phyloP scores from a whole-genome alignment of 2,113 vertebrate species.

The Rafetus swinhoei region DNA sequence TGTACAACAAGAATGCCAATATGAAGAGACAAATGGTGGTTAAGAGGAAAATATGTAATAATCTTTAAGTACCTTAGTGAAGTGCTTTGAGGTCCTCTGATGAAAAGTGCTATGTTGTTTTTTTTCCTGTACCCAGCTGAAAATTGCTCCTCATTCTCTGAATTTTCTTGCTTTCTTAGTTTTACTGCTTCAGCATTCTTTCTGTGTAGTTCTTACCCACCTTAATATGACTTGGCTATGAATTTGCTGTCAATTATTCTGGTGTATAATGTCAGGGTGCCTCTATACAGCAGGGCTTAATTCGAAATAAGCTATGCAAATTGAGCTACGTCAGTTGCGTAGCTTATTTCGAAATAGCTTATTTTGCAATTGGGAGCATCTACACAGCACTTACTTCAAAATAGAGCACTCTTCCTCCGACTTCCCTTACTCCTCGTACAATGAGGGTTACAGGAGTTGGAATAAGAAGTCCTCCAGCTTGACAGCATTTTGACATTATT shows the following conservation, averaged over 20 bases:
- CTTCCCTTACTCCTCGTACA: no score
- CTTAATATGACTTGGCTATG: background rate
- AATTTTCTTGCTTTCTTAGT: background rate
- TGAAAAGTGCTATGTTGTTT: background rate
- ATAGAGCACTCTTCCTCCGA: no score
- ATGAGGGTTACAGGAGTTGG: no score
- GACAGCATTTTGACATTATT: no score
- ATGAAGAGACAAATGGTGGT: background rate
- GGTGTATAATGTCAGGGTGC: background rate
- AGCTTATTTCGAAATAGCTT: no score
- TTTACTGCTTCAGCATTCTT: background rate
- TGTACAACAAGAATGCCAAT: background rate
- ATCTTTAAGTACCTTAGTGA: background rate
- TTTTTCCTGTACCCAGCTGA: background rate
- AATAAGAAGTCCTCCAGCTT: no score
- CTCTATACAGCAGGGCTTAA: no score
- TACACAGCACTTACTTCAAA: no score
- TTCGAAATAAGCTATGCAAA: no score
- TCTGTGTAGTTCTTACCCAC: background rate
- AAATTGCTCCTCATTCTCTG: background rate
- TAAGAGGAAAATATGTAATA: background rate
- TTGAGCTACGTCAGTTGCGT: no score
- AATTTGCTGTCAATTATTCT: background rate
- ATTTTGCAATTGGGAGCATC: no score
- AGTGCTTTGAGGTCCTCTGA: background rate